Base-by-base conservation (phyloP, 2,113 vertebrate species). In the Nibea albiflora region DNA sequence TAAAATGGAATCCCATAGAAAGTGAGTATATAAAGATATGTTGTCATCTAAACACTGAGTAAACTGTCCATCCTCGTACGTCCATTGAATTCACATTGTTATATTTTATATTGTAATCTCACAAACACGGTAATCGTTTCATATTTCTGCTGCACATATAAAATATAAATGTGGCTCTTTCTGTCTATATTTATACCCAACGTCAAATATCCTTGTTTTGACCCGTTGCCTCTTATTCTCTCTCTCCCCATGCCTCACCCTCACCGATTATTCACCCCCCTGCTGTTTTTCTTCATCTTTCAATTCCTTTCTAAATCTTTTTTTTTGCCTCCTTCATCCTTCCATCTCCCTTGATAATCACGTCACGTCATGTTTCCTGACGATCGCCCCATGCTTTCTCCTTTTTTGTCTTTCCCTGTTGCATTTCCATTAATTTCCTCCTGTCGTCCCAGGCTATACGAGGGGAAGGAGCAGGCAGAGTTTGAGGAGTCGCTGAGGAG, bases 401-500 rank as follows among this genome's bases (percentile, higher is more conserved):
- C 3, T 7, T 42, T 19, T 44, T 11, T 20, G 4, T 56, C 71
- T 68, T 46, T 16, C 6, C 8, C 22, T 35, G 11, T 68, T 78
- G 35, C n/a, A 26, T 69, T 68, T 69, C 24, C 54, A 77, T 77
- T 73, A 14, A 64, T 53, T 64, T 63, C 62, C 19, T 74, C 49
- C 28, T 73, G 28, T 3, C 35, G 42, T 49, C 31, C 57, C 61
- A 99, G 98, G 89, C 89, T 99, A 5, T 99, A 99, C 39, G 98
- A 99, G 91, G 97, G 97, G 78, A 98, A 98, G 89, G 98, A 99
- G 89, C 97, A 99, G 93, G 94, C 86, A 0, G 97, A 99, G 88
- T 99, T 99, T 94, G 98, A 99, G 90, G 96, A 97, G 84, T 98
- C 97, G 4, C 96, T 99, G 94, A 96, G 95, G 81, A 95, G 92